A percentile compares a stretch with the other conserved stretches of the same genome.
These are phyloP conservation scores for Pseudachorutes palmiensis DNA, from an alignment of 1,140 invertebrate genomes.

Conservation along the genomic window DNA sequence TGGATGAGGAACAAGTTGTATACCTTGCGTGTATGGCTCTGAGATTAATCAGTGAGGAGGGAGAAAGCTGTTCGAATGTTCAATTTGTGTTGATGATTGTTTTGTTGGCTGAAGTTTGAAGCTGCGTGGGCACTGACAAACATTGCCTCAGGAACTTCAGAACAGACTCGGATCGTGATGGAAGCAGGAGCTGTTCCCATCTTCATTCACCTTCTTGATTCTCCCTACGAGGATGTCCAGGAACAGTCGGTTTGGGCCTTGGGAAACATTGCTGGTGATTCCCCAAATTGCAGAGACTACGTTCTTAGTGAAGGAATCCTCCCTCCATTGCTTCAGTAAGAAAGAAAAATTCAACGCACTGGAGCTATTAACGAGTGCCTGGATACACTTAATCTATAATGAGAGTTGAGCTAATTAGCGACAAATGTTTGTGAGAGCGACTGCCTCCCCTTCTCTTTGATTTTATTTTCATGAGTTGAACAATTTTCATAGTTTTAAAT, in stretches of 20 bases:
- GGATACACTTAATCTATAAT: neutral
- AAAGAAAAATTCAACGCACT: slow-evolving; percentile 38
- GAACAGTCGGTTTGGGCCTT: slow-evolving; percentile 97
- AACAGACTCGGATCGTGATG: slow-evolving; percentile 86
- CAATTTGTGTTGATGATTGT: slow-evolving; percentile 10
- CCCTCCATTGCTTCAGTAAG: slow-evolving; percentile 78
- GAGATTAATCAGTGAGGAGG: neutral
- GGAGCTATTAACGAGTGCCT: neutral
- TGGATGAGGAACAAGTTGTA: no score
- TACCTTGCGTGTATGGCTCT: no score
- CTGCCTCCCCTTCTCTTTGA: neutral
- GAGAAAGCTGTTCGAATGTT: neutral
- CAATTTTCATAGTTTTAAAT: neutral
- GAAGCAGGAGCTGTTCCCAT: slow-evolving; percentile 87
- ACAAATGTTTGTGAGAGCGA: slow-evolving; percentile 7
- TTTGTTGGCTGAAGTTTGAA: slow-evolving; percentile 66
- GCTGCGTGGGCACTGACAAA: slow-evolving; percentile 97
- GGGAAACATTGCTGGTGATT: slow-evolving; percentile 94
- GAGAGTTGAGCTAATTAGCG: slow-evolving; percentile 9
- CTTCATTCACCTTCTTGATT: slow-evolving; percentile 72
- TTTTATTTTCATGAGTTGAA: neutral
- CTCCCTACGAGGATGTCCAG: slow-evolving; percentile 84
- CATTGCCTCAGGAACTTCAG: slow-evolving; percentile 91
- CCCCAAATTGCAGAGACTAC: slow-evolving; percentile 81
- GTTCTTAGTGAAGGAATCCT: slow-evolving; percentile 79